Evolutionary conservation across 2,797 vertebrate species (phyloP).

Genomic region (Lindbergichthys nudifrons): DNA sequence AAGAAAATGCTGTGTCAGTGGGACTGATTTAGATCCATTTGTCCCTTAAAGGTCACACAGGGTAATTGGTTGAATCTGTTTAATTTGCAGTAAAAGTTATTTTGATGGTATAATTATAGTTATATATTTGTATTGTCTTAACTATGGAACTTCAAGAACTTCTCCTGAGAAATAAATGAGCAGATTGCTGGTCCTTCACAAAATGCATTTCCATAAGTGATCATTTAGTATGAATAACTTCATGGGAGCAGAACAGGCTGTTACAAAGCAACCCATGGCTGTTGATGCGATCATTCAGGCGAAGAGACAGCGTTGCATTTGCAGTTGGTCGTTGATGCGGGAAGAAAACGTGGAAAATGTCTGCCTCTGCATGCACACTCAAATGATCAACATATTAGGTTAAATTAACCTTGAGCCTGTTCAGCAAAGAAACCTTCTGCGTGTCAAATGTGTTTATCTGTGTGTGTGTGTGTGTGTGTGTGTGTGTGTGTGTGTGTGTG

Average conservation of each 20-base stretch:
- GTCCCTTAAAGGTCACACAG: slow-evolving; percentile 14
- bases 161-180: slow-evolving; percentile 7
- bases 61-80: slow-evolving; percentile 34
- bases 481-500: slow-evolving; percentile 50
- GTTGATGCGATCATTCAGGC: slow-evolving; percentile 10
- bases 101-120: slow-evolving; percentile 3
- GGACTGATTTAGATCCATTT: slow-evolving; percentile 35
- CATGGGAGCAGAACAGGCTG: neutral
- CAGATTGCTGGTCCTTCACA: slow-evolving; percentile 5
- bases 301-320: slow-evolving; percentile 6
- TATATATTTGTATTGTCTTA: neutral
- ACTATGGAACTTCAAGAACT: neutral
- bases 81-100: slow-evolving; percentile 17
- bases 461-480: slow-evolving; percentile 50
- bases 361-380: slow-evolving; percentile 38
- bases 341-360: slow-evolving; percentile 54
- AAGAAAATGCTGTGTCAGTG: slow-evolving; percentile 62
- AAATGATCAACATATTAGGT: slow-evolving; percentile 47
- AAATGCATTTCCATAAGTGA: neutral
- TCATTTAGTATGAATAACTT: neutral
- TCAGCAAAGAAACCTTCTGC: slow-evolving; percentile 62
- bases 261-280: neutral
- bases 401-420: slow-evolving; percentile 68
- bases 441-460: slow-evolving; percentile 32
- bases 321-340: slow-evolving; percentile 14